Percentiles rank a stretch among this genome's conserved stretches.
Evolutionary conservation across 2,888 invertebrate species (phyloP).

Genomic region (Argyresthia goedartella): DNA sequence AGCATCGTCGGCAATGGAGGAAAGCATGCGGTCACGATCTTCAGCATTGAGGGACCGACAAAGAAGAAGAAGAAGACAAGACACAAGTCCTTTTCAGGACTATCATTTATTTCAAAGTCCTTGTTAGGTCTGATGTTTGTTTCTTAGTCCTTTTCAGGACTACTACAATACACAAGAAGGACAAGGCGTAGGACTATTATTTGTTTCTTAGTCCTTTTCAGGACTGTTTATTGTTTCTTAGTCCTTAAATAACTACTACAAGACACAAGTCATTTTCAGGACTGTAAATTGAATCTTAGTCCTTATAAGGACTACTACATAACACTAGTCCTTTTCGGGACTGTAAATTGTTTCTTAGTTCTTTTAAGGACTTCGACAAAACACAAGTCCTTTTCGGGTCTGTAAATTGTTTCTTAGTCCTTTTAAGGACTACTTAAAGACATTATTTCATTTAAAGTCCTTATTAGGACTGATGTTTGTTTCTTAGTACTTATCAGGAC

Average conservation of each 20-base stretch:
- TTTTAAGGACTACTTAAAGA: background rate
- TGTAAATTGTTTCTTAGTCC: background rate
- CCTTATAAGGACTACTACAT: background rate
- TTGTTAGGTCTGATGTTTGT: background rate
- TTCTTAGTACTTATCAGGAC: background rate
- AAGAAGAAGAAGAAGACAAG: no score
- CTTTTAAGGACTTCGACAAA: background rate
- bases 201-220: no score
- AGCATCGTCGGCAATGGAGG: no score
- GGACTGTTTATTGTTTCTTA: background rate
- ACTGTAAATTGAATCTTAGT: background rate
- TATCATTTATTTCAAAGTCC: conserved; percentile 5
- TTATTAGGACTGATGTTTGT: background rate
- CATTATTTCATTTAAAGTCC: background rate
- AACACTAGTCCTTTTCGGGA: background rate
- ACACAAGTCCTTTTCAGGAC: conserved; percentile 1
- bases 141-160: conserved; percentile 1
- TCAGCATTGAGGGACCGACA: no score
- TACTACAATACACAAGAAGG: no score
- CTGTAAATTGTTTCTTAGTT: background rate
- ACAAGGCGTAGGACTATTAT: no score
- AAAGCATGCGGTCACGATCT: background rate
- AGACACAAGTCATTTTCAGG: background rate
- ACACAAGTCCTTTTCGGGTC: background rate
- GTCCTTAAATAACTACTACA: background rate